Evolutionary conservation across 2,113 vertebrate species (phyloP).

Genomic region (Archocentrus centrarchus): DNA sequence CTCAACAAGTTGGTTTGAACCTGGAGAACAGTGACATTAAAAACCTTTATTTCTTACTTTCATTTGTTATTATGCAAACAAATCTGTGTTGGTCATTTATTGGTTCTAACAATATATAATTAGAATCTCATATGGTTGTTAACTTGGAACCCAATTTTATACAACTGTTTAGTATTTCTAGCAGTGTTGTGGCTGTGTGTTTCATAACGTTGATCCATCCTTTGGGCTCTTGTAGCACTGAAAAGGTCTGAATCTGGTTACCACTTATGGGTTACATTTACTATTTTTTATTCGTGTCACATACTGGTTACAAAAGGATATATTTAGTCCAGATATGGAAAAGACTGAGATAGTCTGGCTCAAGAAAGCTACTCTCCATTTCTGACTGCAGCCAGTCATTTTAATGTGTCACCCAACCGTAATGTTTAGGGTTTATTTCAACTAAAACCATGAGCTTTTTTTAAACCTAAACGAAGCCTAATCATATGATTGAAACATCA

Average conservation of each 20-base stretch:
- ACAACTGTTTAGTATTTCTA: too few species aligned
- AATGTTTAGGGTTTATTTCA: background rate
- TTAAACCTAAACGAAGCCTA: background rate
- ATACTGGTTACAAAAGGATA: background rate
- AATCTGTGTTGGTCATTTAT: background rate
- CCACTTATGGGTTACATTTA: background rate
- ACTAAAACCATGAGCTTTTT: background rate
- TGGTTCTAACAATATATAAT: background rate
- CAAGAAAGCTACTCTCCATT: background rate
- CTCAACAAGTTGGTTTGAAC: background rate
- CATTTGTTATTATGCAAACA: background rate
- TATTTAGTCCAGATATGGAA: background rate
- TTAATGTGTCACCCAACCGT: background rate
- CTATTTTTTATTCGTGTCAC: background rate
- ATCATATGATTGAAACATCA: accelerated
- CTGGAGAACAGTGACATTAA: background rate
- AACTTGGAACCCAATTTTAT: background rate
- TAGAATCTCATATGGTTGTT: accelerated
- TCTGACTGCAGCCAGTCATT: background rate
- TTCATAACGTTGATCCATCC: accelerated
- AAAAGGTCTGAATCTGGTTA: background rate
- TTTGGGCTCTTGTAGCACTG: background rate
- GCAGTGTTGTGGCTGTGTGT: background rate
- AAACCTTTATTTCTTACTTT: background rate
- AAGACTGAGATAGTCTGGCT: too few species aligned